Evolutionary conservation across 2,113 vertebrate genomes (phyloP).

Genomic region (Rhinopomastus cyanomelas): DNA sequence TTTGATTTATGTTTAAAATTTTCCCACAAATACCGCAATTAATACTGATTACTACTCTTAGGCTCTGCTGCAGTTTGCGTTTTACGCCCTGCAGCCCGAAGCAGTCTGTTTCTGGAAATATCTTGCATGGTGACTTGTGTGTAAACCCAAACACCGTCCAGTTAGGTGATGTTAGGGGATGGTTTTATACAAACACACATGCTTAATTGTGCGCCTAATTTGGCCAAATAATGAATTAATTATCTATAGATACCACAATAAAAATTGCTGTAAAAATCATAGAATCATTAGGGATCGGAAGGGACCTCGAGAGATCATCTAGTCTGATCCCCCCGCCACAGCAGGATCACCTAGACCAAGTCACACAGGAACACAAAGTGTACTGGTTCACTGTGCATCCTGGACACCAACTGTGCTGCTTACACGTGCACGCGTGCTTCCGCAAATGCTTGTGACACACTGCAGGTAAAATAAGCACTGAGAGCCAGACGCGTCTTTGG

Average conservation of each 20-base stretch:
- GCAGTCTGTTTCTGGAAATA: not conserved
- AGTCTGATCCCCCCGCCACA: too few species aligned
- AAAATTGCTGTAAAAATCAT: not conserved
- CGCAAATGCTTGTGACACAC: not conserved
- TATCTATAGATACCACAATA: not conserved
- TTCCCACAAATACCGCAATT: constrained; percentile 11
- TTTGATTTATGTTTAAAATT: constrained; percentile 46
- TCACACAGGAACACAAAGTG: too few species aligned
- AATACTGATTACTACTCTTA: constrained; percentile 25
- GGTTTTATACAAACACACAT: not conserved
- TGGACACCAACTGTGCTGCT: not conserved
- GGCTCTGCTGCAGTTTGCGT: not conserved
- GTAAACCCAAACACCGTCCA: not conserved
- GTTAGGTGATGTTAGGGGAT: not conserved
- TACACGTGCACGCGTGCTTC: rapidly evolving
- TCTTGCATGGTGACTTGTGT: not conserved
- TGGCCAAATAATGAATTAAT: not conserved
- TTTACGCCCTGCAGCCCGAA: not conserved
- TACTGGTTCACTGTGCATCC: not conserved
- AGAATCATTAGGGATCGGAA: too few species aligned
- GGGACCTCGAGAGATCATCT: too few species aligned
- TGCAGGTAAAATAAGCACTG: not conserved
- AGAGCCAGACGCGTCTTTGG: not conserved
- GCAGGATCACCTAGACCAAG: too few species aligned
- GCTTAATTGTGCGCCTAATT: not conserved